A percentile compares a stretch with the other conserved stretches of the same genome.
These are phyloP conservation scores for Turritopsis rubra DNA, from an alignment of 30 jellyfish, hydroid and myxozoan genomes.

Conservation along the genomic window DNA sequence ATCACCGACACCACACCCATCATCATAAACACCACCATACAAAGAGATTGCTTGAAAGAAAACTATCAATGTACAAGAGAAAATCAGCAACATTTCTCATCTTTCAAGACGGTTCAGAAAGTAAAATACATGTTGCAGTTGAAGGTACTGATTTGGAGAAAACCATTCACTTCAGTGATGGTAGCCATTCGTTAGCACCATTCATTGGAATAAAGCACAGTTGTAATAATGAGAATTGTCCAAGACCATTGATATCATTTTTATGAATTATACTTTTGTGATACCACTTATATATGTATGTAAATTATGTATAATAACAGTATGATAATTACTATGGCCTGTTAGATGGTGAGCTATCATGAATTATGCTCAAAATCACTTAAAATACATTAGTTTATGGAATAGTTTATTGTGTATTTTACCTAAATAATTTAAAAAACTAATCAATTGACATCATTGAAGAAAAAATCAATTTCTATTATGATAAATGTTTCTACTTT, in stretches of 20 bases:
- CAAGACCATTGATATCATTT: constrained; percentile 11
- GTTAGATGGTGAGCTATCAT: no score
- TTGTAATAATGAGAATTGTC: constrained; percentile 13
- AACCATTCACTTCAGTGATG: neutral
- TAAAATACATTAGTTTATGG: no score
- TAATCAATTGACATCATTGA: no score
- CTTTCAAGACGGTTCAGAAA: constrained; percentile 6
- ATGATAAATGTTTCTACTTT: no score
- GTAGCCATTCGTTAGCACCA: neutral
- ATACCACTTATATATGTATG: neutral
- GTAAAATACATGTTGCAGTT: constrained; percentile 16
- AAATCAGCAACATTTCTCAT: constrained; percentile 5
- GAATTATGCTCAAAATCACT: no score
- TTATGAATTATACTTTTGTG: neutral
- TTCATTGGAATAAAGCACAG: constrained; percentile 23
- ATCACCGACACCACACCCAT: neutral
- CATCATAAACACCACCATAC: neutral
- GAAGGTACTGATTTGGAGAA: constrained; percentile 17
- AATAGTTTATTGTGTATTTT: no score
- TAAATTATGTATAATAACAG: no score
- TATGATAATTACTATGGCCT: no score
- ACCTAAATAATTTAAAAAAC: no score
- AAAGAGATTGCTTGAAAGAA: neutral
- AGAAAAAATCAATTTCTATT: no score
- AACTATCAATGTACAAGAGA: constrained; percentile 13